A percentile compares a stretch with the other conserved stretches of the same genome.
Evolutionary conservation across 2,113 vertebrate species (phyloP).

Genomic region (Brevimyrus niger): DNA sequence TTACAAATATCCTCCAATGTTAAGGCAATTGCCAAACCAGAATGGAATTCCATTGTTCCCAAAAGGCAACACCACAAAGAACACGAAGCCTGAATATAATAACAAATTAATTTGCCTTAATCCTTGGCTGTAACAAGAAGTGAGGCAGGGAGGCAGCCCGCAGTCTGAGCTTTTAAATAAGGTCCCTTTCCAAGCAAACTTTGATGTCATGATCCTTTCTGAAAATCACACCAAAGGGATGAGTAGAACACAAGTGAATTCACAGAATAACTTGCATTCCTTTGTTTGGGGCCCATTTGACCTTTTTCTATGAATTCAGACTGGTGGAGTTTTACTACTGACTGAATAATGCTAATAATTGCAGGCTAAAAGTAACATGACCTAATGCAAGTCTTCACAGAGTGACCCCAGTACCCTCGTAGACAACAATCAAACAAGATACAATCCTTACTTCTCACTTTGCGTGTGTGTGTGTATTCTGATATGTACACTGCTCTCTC

Average conservation of each 20-base stretch:
- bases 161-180: not conserved
- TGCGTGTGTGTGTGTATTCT: not conserved
- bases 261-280: not conserved
- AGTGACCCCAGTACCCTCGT: not conserved
- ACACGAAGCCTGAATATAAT: slow-evolving; percentile 17
- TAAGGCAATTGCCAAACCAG: not conserved
- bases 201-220: not conserved
- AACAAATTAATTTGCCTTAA: slow-evolving; percentile 29
- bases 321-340: not conserved
- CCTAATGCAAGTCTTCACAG: too few relatives aligned
- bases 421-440: not conserved
- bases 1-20: not conserved
- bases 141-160: slow-evolving; percentile 15
- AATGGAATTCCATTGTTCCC: not conserved
- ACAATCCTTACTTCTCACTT: not conserved
- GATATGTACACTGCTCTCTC: not conserved
- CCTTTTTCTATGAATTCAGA: not conserved
- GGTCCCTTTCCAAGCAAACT: not conserved
- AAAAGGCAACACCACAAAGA: not conserved
- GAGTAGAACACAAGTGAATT: not conserved
- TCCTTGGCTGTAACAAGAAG: slow-evolving; percentile 20
- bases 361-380: too few relatives aligned
- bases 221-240: not conserved
- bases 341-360: not conserved
- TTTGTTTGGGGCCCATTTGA: not conserved